These are phyloP conservation scores for Drosophila paramelanica DNA, from an alignment of 2,888 invertebrate species.

Conservation along the genomic window DNA sequence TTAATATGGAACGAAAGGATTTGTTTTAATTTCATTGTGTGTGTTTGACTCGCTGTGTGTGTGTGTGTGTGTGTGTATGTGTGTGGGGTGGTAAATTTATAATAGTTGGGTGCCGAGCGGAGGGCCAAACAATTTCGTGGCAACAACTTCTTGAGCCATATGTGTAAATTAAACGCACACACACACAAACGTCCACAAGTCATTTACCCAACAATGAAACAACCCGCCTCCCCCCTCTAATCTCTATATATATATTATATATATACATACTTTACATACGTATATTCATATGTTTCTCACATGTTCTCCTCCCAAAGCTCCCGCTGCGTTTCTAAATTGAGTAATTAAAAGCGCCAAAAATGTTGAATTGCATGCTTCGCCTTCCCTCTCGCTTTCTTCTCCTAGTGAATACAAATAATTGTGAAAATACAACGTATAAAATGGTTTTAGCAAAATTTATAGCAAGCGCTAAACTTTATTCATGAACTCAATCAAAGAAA, in stretches of 20 bases:
- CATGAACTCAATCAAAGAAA: too few relatives aligned
- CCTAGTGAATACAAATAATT: too few relatives aligned
- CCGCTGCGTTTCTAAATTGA: slow-evolving; percentile 48
- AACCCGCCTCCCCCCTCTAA: not conserved
- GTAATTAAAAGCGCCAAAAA: slow-evolving; percentile 72
- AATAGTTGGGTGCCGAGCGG: slow-evolving; percentile 59
- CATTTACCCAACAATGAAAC: slow-evolving; percentile 42
- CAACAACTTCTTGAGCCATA: slow-evolving; percentile 63
- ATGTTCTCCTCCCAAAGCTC: not conserved
- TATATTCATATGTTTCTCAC: slow-evolving; percentile 28
- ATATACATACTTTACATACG: slow-evolving; percentile 10
- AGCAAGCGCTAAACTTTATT: too few relatives aligned
- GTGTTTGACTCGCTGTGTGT: not conserved
- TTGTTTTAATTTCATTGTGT: slow-evolving; percentile 77
- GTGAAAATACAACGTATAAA: too few relatives aligned
- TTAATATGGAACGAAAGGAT: slow-evolving; percentile 82
- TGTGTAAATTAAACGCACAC: slow-evolving; percentile 56
- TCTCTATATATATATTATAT: slow-evolving; percentile 1
- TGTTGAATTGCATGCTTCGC: slow-evolving; percentile 56
- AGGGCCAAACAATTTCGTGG: slow-evolving; percentile 46
- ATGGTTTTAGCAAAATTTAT: too few relatives aligned
- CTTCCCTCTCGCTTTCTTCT: too few relatives aligned
- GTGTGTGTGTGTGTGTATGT: not conserved
- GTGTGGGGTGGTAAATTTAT: slow-evolving; percentile 40
- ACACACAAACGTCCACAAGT: slow-evolving; percentile 43